Conservation (phyloP, 2,888 invertebrate genomes). For the Lordiphosa fenestrarum region DNA sequence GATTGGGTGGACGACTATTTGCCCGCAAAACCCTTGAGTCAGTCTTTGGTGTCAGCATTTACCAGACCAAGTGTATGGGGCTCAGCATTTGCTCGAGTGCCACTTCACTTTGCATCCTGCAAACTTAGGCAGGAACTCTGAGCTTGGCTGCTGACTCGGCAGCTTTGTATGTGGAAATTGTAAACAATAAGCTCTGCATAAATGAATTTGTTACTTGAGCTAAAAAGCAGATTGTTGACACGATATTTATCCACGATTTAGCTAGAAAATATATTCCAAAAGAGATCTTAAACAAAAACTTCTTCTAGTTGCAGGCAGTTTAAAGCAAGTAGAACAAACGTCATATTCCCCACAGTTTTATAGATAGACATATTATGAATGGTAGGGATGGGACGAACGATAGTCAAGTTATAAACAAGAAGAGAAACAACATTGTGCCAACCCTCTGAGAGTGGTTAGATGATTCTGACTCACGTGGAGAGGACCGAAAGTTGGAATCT, state of each 20-base stretch:
- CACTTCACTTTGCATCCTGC: constrained; percentile 73
- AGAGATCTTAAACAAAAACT: too few relatives aligned
- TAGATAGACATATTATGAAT: too few relatives aligned
- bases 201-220: constrained; percentile 31
- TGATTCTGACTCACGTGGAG: too few relatives aligned
- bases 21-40: constrained; percentile 72
- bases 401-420: too few relatives aligned
- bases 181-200: constrained; percentile 54
- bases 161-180: constrained; percentile 15
- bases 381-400: too few relatives aligned
- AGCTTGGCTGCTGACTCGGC: constrained; percentile 37
- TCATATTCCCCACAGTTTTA: too few relatives aligned
- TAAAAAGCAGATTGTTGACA: constrained; percentile 4
- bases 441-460: too few relatives aligned
- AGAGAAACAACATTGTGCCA: too few relatives aligned
- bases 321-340: too few relatives aligned
- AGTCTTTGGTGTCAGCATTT: constrained; percentile 71
- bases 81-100: constrained; percentile 61
- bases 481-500: too few relatives aligned
- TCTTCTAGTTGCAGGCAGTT: too few relatives aligned
- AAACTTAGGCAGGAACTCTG: constrained; percentile 53
- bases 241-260: constrained; percentile 10
- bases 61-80: constrained; percentile 42
- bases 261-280: not conserved
- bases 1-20: constrained; percentile 53